Conservation (phyloP, 1,140 invertebrate species). For the Cydia strobilella region DNA sequence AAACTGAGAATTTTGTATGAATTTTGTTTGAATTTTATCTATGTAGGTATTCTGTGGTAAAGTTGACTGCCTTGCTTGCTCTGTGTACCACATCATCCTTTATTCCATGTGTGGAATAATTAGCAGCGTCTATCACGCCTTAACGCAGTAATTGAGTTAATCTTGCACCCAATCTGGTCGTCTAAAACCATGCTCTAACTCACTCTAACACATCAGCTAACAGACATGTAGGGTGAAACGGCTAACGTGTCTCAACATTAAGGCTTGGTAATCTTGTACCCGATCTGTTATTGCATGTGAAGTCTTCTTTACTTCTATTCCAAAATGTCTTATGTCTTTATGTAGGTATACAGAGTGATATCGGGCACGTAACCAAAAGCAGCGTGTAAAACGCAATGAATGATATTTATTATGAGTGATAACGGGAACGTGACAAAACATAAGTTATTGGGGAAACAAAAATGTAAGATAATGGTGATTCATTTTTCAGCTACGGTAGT, state of each 20-base stretch:
- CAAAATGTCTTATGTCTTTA: background rate
- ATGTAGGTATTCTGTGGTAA: background rate
- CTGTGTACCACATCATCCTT: background rate
- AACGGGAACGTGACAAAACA: too few species aligned
- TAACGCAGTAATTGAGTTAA: slow-evolving; percentile 3
- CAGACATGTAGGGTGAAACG: background rate
- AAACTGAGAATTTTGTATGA: too few species aligned
- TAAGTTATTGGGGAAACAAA: too few species aligned
- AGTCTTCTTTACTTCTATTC: background rate
- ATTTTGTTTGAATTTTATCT: too few species aligned
- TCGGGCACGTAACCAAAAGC: background rate
- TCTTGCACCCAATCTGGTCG: background rate
- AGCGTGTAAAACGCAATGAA: too few species aligned
- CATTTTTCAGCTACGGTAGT: too few species aligned
- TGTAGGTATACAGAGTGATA: background rate
- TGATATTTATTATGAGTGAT: too few species aligned
- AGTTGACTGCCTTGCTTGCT: background rate
- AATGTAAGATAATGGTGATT: too few species aligned
- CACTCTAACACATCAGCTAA: background rate
- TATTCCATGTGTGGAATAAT: background rate
- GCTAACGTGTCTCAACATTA: background rate
- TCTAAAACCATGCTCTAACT: background rate
- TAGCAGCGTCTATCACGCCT: background rate
- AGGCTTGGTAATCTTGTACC: background rate
- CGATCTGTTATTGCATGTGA: slow-evolving; percentile 18